Conservation (phyloP, 2,113 vertebrate genomes). For the Spea multiplicata region DNA sequence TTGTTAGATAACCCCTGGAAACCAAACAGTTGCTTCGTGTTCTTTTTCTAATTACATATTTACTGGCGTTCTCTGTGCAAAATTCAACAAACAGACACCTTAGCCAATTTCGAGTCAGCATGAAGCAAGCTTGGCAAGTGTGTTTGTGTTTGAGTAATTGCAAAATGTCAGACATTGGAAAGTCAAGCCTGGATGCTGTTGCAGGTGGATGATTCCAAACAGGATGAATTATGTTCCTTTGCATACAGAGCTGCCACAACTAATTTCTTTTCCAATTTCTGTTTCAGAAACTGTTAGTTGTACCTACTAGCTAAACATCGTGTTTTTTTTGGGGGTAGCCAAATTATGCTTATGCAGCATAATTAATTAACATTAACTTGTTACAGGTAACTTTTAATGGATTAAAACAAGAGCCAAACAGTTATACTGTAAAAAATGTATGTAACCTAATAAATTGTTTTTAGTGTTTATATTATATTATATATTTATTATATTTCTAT, state of each 20-base stretch:
- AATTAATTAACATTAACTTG: too few species aligned
- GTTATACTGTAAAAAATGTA: too few species aligned
- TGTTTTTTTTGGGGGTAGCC: not conserved
- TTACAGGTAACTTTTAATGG: not conserved
- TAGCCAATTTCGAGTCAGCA: conserved; percentile 46
- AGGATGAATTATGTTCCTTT: conserved; percentile 44
- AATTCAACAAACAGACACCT: conserved; percentile 41
- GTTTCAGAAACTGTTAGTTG: conserved; percentile 43
- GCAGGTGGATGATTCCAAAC: conserved; percentile 45
- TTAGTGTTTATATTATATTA: too few species aligned
- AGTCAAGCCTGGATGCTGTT: conserved; percentile 46
- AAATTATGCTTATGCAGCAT: not conserved
- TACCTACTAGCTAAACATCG: conserved; percentile 13
- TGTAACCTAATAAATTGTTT: too few species aligned
- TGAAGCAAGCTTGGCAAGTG: conserved; percentile 45
- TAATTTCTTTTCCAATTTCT: conserved; percentile 45
- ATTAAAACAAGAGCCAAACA: not conserved
- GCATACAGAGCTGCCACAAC: conserved; percentile 42
- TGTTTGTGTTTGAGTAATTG: conserved; percentile 47
- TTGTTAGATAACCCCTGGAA: conserved; percentile 27
- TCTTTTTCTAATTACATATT: conserved; percentile 42
- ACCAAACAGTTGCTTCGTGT: conserved; percentile 19
- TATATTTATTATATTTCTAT: too few species aligned
- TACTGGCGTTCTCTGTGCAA: conserved; percentile 35
- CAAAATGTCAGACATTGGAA: conserved; percentile 45